phyloP scores from a whole-genome alignment of 1,140 invertebrate species.

The Eumaeus atala region DNA sequence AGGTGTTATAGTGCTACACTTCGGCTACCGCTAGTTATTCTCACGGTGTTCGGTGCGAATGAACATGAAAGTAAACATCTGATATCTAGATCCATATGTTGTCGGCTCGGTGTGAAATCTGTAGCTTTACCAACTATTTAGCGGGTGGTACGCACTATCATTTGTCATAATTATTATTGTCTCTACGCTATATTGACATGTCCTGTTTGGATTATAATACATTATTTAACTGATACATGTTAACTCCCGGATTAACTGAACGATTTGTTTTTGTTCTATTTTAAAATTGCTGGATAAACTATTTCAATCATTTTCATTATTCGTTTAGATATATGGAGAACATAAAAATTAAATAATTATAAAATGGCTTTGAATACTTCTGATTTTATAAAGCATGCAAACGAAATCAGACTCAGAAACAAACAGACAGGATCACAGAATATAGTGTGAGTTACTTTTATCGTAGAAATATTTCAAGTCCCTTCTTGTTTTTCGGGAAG shows the following conservation, averaged over 20 bases:
- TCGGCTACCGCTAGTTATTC: slow-evolving; percentile 63
- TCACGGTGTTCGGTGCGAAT: slow-evolving; percentile 68
- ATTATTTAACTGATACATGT: slow-evolving; percentile 12
- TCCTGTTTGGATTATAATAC: slow-evolving; percentile 27
- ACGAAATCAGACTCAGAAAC: too few species aligned
- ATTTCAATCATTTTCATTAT: too few species aligned
- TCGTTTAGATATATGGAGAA: too few species aligned
- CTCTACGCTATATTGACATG: slow-evolving; percentile 62
- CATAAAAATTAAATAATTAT: too few species aligned
- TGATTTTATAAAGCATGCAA: too few species aligned
- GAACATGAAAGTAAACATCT: slow-evolving; percentile 68
- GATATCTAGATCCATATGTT: slow-evolving; percentile 73
- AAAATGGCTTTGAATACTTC: too few species aligned
- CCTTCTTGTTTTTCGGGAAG: too few species aligned
- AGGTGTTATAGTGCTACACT: slow-evolving; percentile 61
- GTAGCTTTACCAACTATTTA: slow-evolving; percentile 72
- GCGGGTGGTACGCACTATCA: slow-evolving; percentile 65
- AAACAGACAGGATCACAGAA: too few species aligned
- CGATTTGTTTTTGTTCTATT: too few species aligned
- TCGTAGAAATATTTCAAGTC: too few species aligned
- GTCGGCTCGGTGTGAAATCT: slow-evolving; percentile 71
- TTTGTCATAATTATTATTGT: slow-evolving; percentile 74
- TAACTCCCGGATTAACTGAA: slow-evolving; percentile 5
- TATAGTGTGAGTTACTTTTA: too few species aligned
- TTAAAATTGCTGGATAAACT: too few species aligned